Percentiles rank a stretch among this genome's conserved stretches.
Evolutionary conservation across 2,113 vertebrate species (phyloP).

Genomic region (Astur gentilis): DNA sequence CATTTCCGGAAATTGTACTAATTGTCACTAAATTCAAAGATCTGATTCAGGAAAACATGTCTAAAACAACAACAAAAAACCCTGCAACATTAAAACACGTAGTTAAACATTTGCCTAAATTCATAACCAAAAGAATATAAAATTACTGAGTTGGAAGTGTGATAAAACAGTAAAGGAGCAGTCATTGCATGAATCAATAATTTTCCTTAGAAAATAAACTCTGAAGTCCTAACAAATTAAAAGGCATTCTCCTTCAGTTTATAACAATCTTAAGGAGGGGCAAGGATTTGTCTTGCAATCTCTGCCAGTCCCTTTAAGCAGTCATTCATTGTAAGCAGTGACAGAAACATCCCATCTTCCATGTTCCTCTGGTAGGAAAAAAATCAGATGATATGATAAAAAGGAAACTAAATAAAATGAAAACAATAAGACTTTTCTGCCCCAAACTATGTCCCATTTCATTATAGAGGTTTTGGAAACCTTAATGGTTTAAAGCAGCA

Average conservation of each 20-base stretch:
- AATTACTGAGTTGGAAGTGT: neutral
- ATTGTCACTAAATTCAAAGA: neutral
- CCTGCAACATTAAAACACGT: neutral
- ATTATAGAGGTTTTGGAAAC: neutral
- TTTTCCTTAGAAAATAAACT: neutral
- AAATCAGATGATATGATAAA: neutral
- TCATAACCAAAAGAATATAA: neutral
- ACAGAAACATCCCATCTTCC: neutral
- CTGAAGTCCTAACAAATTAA: neutral
- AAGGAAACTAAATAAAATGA: neutral
- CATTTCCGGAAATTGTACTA: neutral
- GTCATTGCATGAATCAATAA: neutral
- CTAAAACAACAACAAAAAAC: neutral
- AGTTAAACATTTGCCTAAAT: neutral
- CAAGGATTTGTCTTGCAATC: neutral
- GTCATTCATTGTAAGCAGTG: neutral
- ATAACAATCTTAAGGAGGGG: neutral
- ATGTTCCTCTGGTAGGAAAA: neutral
- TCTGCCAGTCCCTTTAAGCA: neutral
- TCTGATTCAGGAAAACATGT: neutral
- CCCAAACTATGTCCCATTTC: accelerated
- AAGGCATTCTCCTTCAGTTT: neutral
- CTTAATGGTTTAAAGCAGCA: neutral
- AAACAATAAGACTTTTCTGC: neutral
- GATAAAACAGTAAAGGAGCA: neutral